Evolutionary conservation across 2,888 invertebrate species (phyloP), one percentile per base, ranked within the genome.

Genomic region (Nasonia oneida): DNA sequence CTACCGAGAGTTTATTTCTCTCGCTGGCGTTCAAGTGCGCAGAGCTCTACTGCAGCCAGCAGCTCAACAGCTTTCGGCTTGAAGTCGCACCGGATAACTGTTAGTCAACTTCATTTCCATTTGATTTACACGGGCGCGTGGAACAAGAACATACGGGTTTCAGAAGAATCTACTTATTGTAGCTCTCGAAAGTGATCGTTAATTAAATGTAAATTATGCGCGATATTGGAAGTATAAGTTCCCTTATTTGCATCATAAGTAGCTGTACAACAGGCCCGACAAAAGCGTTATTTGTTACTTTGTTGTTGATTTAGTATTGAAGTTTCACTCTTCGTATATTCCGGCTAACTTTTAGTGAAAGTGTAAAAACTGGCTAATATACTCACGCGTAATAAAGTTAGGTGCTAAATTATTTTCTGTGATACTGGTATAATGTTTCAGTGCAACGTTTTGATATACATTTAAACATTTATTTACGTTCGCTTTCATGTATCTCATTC

Each of bases 91-190:
- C 74, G 76, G 61, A 73, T 81, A 83, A 83, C 86, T 81, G 83
- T 81, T 83, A 83, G 73, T 86, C 73, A 86, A 78, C 80, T 83
- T 83, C 61, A 78, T 83, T 83, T 86, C 71, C 78, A 53, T 81
- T 86, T 67, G 80, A 85, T 33, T 78, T 53, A 29, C 67, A 77
- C 6, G 23, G 67, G 47, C 67, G 37, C 5, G 37, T 39, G 15
- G 23, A 3, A 67, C 18, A 3, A 4, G 5, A n/a, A 73, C 33
- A 78, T 3, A 29, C 64, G n/a, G n/a, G n/a, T 77, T 29, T 75
- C 12, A 3, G 50, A 75, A 71, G 83, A 75, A 57, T 76, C 80
- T 67, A 37, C 75, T 75, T 82, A 64, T 82, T 83, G 80, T 74
- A 39, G n/a, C 39, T 39, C 33, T 47, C 47, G 86, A 86, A 86